These are phyloP conservation scores for Sitobion miscanthi DNA, from an alignment of 1,140 invertebrate species.

Conservation along the genomic window DNA sequence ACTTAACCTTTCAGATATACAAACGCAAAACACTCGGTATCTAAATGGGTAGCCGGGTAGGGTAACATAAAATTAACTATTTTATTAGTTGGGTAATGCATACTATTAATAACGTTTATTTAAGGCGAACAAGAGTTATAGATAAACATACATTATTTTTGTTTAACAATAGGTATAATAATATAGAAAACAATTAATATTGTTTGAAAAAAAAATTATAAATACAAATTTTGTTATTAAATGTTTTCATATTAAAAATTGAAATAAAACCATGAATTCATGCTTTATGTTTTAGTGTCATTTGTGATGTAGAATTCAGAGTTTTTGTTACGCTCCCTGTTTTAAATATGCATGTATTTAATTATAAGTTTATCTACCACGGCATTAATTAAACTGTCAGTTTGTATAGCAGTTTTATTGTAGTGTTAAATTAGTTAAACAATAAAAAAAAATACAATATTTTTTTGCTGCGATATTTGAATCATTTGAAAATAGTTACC, in stretches of 20 bases:
- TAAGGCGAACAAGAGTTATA: background rate
- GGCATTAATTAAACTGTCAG: conserved; percentile 8
- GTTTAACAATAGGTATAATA: background rate
- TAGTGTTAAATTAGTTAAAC: conserved; percentile 7
- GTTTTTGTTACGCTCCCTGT: conserved; percentile 9
- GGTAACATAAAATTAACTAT: too few relatives aligned
- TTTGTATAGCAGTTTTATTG: background rate
- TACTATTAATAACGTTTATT: background rate
- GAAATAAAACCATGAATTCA: background rate
- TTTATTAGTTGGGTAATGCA: too few relatives aligned
- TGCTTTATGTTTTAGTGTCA: background rate
- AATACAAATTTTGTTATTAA: background rate
- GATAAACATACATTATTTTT: background rate
- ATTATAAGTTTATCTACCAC: conserved; percentile 15
- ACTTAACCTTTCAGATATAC: too few relatives aligned
- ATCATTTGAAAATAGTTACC: background rate
- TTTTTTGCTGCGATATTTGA: background rate
- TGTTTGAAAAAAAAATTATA: background rate
- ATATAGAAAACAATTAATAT: background rate
- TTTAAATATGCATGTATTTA: conserved; percentile 13
- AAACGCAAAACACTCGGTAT: too few relatives aligned
- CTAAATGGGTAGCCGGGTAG: too few relatives aligned
- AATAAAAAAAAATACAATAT: background rate
- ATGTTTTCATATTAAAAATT: conserved; percentile 1
- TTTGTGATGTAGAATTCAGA: background rate